Evolutionary conservation across 2,113 vertebrate genomes (phyloP), one percentile per base, ranked within the genome.

Genomic region (Ptychochromis oligacanthus): DNA sequence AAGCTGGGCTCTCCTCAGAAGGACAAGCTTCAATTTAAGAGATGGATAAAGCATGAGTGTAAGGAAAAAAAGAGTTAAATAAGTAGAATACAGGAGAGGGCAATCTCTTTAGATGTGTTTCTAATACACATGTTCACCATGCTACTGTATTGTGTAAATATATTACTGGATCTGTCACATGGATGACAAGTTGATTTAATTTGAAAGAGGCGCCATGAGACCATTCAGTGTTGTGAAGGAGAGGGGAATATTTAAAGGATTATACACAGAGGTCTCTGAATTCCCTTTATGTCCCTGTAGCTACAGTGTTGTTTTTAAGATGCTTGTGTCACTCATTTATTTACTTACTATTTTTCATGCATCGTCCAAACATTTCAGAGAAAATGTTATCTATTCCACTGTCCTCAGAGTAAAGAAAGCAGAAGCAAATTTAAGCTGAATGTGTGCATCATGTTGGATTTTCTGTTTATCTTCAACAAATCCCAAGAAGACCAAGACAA

Each of bases 61-160:
- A n/a, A n/a, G n/a, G n/a, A n/a, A n/a, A n/a, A n/a, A n/a, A n/a
- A n/a, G n/a, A n/a, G n/a, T n/a, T n/a, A n/a, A n/a, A n/a, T n/a
- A n/a, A n/a, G n/a, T n/a, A 72, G 40, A 40, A 31, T 14, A 17
- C 12, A 70, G 28, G 24, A 26, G 6, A 24, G 38, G 3, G 76
- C 7, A 0, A 31, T 52, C 46, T 70, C 24, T 2, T 49, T 15
- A 49, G 22, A 70, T 72, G 65, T 31, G 67, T 5, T 54, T n/a
- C 67, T n/a, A 31, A 72, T 31, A 5, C 20, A 6, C 17, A 1
- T 8, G 67, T n/a, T 31, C 4, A 24, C 55, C 55, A 13, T 0
- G 0, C 24, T 26, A 4, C 8, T 67, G 2, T 26, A 26, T 18
- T 4, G 40, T 0, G 1, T 70, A 17, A 0, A 70, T 38, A 52